phyloP scores from a whole-genome alignment of 2,888 invertebrate genomes.

The Saturnia pavonia region DNA sequence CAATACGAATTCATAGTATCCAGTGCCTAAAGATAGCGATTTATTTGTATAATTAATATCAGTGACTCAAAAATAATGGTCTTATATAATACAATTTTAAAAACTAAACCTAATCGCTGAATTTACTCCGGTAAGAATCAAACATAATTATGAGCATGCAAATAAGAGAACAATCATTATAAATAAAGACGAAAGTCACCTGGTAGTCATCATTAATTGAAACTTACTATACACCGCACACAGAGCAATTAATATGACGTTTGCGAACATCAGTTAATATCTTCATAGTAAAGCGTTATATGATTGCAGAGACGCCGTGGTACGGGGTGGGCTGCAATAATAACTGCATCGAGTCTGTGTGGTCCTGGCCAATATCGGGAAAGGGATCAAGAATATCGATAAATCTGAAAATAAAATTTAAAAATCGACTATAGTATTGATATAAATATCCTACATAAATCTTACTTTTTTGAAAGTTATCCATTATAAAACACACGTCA shows the following conservation, averaged over 20 bases:
- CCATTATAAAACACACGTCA: too few relatives aligned
- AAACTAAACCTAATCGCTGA: too few relatives aligned
- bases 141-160: too few relatives aligned
- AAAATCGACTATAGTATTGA: neutral
- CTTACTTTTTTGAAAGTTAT: too few relatives aligned
- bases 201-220: neutral
- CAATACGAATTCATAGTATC: too few relatives aligned
- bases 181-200: neutral
- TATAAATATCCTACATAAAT: too few relatives aligned
- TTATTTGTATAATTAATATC: too few relatives aligned
- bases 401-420: constrained; percentile 26
- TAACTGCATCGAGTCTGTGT: constrained; percentile 54
- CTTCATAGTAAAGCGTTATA: constrained; percentile 77
- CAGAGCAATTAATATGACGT: constrained; percentile 34
- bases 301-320: constrained; percentile 58
- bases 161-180: too few relatives aligned
- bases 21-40: too few relatives aligned
- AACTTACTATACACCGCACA: neutral
- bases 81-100: too few relatives aligned
- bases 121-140: too few relatives aligned
- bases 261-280: constrained; percentile 72
- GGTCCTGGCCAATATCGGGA: constrained; percentile 53
- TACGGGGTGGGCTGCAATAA: constrained; percentile 60
- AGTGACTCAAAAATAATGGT: too few relatives aligned
- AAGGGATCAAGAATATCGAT: constrained; percentile 41